Evolutionary conservation across 2,888 invertebrate species (phyloP), one percentile per base, ranked within the genome.

Genomic region (Cephalotes varians): DNA sequence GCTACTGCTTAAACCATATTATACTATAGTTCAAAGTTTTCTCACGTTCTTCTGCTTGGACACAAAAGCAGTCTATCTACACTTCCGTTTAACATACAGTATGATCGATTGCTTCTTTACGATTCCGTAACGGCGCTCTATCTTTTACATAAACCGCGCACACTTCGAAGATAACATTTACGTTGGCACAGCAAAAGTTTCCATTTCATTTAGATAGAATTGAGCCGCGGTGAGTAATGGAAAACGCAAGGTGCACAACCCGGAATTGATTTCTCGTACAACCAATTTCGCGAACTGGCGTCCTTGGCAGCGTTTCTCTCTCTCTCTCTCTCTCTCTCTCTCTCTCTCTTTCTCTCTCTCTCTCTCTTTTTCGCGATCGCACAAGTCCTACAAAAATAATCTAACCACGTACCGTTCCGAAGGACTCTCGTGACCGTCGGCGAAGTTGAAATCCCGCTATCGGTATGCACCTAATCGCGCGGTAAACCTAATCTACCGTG

Each of bases 211-310:
- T 58, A 69, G 56, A 79, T 69, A 58, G 71, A 69, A 79, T 69
- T 69, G 77, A 79, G 44, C 34, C 44, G 25, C 25, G 69, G 28
- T 44, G 44, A 54, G 71, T 69, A 79, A 79, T 79, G 77, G 77
- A 77, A 79, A 77, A 79, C 69, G 71, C 69, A 79, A 58, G 71
- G 69, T 44, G 69, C 71, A 67, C 77, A 54, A 67, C 44, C 56
- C 65, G 44, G 77, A 67, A 77, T 56, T 77, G 77, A 77, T 77
- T 67, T 67, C 77, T 67, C 77, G 77, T 77, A 77, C 77, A 58
- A 56, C 69, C 56, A 77, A 77, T 77, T 77, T 77, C 56, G 69
- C 77, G 71, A 56, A 15, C 67, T 67, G 9, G 69, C 69, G 69
- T 69, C 71, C 77, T 77, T 77, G 77, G 69, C 69, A 44, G 25